These are phyloP conservation scores for Caradrina clavipalpis DNA, from an alignment of 2,888 invertebrate species.

Conservation along the genomic window DNA sequence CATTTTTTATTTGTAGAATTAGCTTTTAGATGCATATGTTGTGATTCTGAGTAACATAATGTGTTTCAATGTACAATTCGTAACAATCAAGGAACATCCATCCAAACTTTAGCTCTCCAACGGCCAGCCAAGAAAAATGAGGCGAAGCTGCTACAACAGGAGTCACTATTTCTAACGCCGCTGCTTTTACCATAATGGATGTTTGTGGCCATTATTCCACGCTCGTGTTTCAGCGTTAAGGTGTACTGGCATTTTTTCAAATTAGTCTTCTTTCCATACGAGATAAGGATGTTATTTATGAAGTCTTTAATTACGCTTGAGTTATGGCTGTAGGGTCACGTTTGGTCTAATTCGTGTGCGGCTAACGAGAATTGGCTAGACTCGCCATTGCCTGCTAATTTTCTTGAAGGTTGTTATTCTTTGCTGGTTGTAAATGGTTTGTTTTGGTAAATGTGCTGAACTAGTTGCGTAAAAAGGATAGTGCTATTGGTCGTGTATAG, in stretches of 20 bases:
- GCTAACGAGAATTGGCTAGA: conserved; percentile 39
- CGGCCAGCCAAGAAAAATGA: conserved; percentile 74
- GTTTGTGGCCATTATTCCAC: conserved; percentile 65
- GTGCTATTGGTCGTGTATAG: no score
- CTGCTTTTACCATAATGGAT: conserved; percentile 80
- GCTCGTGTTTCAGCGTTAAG: conserved; percentile 65
- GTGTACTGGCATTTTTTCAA: conserved; percentile 68
- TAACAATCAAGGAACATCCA: conserved; percentile 43
- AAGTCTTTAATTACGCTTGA: conserved; percentile 60
- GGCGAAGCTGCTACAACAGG: conserved; percentile 68
- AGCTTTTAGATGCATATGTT: no score
- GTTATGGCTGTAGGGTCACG: conserved; percentile 34
- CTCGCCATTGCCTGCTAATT: conserved; percentile 10
- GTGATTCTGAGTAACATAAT: no score
- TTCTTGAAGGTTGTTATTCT: not conserved
- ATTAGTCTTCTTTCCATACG: conserved; percentile 65
- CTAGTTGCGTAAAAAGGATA: no score
- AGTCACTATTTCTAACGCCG: conserved; percentile 76
- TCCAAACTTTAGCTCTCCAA: conserved; percentile 53
- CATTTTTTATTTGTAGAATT: no score
- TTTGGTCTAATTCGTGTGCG: conserved; percentile 28
- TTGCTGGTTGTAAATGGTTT: not conserved
- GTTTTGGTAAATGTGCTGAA: not conserved
- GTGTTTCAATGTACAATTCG: no score
- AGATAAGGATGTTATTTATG: conserved; percentile 65